Conservation (phyloP, 2,113 vertebrate genomes). For the Chionomys nivalis region DNA sequence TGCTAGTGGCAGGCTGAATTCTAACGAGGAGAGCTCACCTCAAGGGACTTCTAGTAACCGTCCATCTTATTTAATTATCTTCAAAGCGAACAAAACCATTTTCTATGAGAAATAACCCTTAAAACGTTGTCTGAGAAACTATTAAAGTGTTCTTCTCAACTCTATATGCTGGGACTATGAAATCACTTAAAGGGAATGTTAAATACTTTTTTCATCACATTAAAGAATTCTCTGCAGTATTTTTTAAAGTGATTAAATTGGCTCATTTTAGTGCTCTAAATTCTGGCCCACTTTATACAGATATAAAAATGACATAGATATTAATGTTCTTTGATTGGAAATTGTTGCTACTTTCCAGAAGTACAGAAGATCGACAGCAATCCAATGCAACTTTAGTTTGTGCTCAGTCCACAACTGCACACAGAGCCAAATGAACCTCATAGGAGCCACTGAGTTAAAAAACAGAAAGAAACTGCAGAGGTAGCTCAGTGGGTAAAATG, state of each 20-base stretch:
- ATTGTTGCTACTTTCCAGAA: neutral
- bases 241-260: constrained; percentile 73
- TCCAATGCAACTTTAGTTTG: constrained; percentile 20
- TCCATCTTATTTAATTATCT: constrained; percentile 34
- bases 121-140: neutral
- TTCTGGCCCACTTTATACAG: constrained; percentile 23
- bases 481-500: neutral
- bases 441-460: neutral
- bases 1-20: neutral
- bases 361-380: neutral
- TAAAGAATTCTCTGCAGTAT: constrained; percentile 29
- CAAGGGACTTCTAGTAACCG: neutral
- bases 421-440: neutral
- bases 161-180: neutral
- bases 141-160: constrained; percentile 44
- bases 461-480: neutral
- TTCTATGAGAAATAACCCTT: constrained; percentile 33
- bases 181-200: constrained; percentile 44
- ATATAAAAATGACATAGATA: constrained; percentile 37
- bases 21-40: constrained; percentile 23
- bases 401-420: neutral
- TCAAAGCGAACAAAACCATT: constrained; percentile 42
- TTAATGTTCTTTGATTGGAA: constrained; percentile 49
- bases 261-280: constrained; percentile 52
- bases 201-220: neutral